A percentile compares a stretch with the other conserved stretches of the same genome.
Conservation (phyloP, 2,797 vertebrate species). For the Columba guinea region DNA sequence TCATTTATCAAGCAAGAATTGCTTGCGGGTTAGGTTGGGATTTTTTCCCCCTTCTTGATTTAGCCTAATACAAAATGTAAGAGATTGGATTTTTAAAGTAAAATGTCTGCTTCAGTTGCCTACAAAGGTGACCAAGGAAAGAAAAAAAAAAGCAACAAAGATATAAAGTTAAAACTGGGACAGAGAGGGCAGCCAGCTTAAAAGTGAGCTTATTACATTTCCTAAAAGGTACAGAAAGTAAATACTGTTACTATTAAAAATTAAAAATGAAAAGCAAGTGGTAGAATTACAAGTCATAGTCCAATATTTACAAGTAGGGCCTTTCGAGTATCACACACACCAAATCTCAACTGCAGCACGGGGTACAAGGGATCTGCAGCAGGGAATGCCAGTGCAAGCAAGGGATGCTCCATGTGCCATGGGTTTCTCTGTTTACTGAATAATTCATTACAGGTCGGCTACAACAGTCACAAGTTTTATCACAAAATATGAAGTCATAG, state of each 20-base stretch:
- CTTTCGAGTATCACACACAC: background rate
- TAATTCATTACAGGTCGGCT: background rate
- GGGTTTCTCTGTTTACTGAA: background rate
- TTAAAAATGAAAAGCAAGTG: background rate
- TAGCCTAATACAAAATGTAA: background rate
- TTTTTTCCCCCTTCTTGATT: background rate
- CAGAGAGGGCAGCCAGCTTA: background rate
- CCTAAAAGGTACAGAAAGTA: background rate
- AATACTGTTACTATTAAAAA: background rate
- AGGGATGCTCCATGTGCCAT: background rate
- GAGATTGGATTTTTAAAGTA: background rate
- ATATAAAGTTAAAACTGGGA: background rate
- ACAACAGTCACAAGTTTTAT: background rate
- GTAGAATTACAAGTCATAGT: background rate
- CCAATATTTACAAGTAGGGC: background rate
- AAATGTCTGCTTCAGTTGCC: background rate
- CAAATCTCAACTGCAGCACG: accelerated
- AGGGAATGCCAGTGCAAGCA: background rate
- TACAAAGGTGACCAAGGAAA: background rate
- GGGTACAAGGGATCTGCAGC: background rate
- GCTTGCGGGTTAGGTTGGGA: background rate
- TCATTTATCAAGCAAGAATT: background rate
- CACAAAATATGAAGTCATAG: background rate
- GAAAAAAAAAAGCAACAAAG: background rate
- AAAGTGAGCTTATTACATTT: background rate